Base-by-base conservation (phyloP, 1,140 invertebrate genomes). In the Bradysia coprophila region DNA sequence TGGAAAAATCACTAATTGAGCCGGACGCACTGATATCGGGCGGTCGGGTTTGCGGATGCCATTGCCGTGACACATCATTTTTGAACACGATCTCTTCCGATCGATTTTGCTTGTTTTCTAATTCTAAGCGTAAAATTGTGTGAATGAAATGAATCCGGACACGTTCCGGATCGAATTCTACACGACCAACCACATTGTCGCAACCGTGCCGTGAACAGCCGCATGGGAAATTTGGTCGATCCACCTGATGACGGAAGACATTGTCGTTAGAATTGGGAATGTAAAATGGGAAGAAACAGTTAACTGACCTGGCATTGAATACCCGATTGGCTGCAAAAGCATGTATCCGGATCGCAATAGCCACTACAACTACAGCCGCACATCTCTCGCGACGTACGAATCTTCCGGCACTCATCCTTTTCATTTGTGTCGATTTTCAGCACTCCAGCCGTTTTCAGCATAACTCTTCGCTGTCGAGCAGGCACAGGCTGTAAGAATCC, bases 121-220 rank as follows among this genome's bases (percentile, higher is more conserved):
- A 63, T 48, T 94, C 87, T 44, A 98, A 58, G 41, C 90, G 72
- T 91, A 96, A 95, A 9, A 97, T 65, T 0, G 93, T 97, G 53
- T 96, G 90, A 47, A 95, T 91, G 52, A 94, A 97, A 63, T 98
- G 93, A n/a, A 89, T 95, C 40, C 90, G 73, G 2, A 98, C 93
- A 42, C 92, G 73, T 21, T 91, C 76, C 0, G 91, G 90, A 63
- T 97, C 95, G 52, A 97, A 97, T 59, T 97, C 93, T 45, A 96
- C 87, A 42, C 94, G 71, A 6, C 94, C 94, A 40, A 78, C 78
- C 3, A 76, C 77, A 62, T 98, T 98, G 23, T 76, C 82, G 63
- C 94, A 98, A 38, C 88, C 87, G 52, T 96, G 91, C 46, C 85
- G 76, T 1, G 84, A 81, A 63, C 94, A 98, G 18, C 91, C 89